Conservation (phyloP, 2,113 vertebrate genomes). For the Pelusios castaneus region DNA sequence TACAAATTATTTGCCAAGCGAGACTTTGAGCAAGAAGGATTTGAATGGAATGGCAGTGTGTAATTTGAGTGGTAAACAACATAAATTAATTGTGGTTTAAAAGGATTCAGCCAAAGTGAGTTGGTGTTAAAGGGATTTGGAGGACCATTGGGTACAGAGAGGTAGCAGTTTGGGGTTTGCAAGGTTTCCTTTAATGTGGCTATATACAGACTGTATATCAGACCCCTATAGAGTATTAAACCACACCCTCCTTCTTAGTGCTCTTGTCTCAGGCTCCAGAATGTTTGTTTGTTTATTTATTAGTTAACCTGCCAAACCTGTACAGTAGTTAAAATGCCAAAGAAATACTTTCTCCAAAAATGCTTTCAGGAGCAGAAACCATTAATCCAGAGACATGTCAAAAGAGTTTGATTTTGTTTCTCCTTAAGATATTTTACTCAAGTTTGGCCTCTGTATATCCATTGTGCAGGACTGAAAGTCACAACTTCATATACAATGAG, state of each 20-base stretch:
- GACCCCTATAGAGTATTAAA: constrained; percentile 69
- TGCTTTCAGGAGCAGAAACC: constrained; percentile 28
- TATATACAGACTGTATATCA: constrained; percentile 25
- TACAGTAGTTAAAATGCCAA: constrained; percentile 57
- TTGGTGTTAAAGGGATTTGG: constrained; percentile 69
- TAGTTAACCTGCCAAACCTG: constrained; percentile 56
- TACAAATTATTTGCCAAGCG: constrained; percentile 31
- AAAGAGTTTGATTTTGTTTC: constrained; percentile 5
- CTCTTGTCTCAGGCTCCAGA: constrained; percentile 46
- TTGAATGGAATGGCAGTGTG: constrained; percentile 31
- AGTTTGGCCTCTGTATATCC: background rate
- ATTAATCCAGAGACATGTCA: constrained; percentile 8
- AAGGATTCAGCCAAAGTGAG: constrained; percentile 58
- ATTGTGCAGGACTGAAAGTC: background rate
- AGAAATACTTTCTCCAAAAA: constrained; percentile 18
- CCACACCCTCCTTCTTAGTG: constrained; percentile 61
- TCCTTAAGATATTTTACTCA: background rate
- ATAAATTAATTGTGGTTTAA: constrained; percentile 56
- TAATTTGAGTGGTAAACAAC: constrained; percentile 68
- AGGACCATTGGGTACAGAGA: constrained; percentile 48
- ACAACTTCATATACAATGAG: accelerated
- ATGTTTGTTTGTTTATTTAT: constrained; percentile 60
- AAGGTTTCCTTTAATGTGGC: constrained; percentile 66
- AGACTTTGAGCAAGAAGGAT: constrained; percentile 32
- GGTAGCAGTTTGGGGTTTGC: constrained; percentile 69